A percentile compares a stretch with the other conserved stretches of the same genome.
These are phyloP conservation scores for Ursus arctos DNA, from an alignment of 2,113 vertebrate genomes.

Conservation along the genomic window DNA sequence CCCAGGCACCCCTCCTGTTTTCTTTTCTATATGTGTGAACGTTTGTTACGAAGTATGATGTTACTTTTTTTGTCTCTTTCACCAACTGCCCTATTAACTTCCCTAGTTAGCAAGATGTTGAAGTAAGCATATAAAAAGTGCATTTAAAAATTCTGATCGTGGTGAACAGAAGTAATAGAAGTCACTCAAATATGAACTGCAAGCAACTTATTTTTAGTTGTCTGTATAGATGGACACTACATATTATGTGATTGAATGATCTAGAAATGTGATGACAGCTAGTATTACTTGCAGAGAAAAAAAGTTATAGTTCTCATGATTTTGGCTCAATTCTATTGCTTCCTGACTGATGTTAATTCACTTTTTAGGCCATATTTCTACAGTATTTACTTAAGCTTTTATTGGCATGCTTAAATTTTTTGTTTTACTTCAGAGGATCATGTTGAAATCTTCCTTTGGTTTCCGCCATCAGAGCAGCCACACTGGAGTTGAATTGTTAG, in stretches of 20 bases:
- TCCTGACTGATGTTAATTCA: slow-evolving; percentile 21
- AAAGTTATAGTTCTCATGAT: neutral
- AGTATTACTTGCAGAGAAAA: slow-evolving; percentile 47
- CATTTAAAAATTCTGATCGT: neutral
- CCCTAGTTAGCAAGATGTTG: slow-evolving; percentile 9
- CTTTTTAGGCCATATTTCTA: slow-evolving; percentile 1
- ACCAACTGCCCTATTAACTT: neutral
- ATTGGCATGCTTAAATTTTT: slow-evolving; percentile 13
- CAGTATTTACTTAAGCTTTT: slow-evolving; percentile 1
- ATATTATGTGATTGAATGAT: slow-evolving; percentile 18
- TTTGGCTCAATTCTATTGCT: slow-evolving; percentile 52
- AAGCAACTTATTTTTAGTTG: neutral
- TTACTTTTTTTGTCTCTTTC: neutral
- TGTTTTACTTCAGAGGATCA: slow-evolving; percentile 23
- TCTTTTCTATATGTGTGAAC: neutral
- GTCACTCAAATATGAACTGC: neutral
- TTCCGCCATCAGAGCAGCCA: neutral
- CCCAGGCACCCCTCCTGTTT: neutral
- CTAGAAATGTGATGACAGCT: slow-evolving; percentile 68
- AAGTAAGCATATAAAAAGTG: neutral
- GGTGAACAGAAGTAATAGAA: neutral
- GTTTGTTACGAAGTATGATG: neutral
- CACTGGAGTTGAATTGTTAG: neutral
- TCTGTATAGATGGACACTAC: slow-evolving; percentile 51
- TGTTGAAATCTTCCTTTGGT: slow-evolving; percentile 33